Conservation (phyloP, 2,888 invertebrate species). For the Phortica okadai region DNA sequence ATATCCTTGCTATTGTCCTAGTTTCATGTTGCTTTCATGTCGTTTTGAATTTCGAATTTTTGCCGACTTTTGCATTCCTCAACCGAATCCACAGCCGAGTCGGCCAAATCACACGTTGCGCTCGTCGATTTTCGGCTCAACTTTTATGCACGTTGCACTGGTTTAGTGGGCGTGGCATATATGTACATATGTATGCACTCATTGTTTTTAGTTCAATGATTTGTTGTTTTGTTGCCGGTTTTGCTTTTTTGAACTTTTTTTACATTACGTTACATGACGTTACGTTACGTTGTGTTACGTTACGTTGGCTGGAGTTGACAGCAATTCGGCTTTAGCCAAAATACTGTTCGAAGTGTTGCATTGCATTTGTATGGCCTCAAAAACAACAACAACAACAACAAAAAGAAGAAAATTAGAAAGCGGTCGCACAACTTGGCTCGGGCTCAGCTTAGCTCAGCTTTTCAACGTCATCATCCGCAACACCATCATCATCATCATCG, state of each 20-base stretch:
- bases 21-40: background rate
- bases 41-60: background rate
- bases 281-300: background rate
- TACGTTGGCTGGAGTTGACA: background rate
- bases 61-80: background rate
- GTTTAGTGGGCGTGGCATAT: too few relatives aligned
- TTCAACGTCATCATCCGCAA: background rate
- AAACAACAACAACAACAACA: background rate
- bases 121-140: too few relatives aligned
- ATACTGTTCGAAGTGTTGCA: background rate
- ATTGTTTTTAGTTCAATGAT: background rate
- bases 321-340: background rate
- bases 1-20: slow-evolving; percentile 23
- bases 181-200: too few relatives aligned
- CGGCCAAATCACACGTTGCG: background rate
- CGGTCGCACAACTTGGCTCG: background rate
- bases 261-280: background rate
- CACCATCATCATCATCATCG: background rate
- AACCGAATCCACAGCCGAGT: background rate
- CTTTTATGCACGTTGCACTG: too few relatives aligned
- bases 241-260: background rate
- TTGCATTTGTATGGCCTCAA: slow-evolving; percentile 11
- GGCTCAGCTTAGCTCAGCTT: background rate
- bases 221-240: background rate
- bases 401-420: background rate